phyloP scores from a whole-genome alignment of 64 coral and sea anemone species.

The Dendrophyllia cribrosa region DNA sequence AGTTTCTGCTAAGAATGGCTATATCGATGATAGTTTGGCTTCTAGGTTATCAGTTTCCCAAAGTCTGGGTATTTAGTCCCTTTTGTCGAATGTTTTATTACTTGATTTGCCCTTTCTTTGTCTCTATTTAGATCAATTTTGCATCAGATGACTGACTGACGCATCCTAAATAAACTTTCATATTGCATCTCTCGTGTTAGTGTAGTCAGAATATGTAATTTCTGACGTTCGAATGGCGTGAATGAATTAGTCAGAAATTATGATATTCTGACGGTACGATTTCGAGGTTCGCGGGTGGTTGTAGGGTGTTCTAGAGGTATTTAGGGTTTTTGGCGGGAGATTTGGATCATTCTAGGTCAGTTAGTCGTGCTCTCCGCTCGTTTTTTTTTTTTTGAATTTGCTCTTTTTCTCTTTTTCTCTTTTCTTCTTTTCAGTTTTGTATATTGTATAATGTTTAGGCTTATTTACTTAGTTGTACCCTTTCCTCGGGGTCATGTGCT shows the following conservation, averaged over 20 bases:
- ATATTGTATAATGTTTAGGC: neutral
- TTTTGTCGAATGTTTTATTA: constrained; percentile 2
- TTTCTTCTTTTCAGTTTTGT: neutral
- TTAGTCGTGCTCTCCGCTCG: no score
- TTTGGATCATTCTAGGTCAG: neutral
- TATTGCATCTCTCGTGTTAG: no score
- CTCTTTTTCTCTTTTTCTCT: no score
- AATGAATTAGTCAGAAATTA: no score
- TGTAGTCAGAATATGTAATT: no score
- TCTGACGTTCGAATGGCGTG: no score
- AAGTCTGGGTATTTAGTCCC: constrained; percentile 40
- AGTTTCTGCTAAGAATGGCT: constrained; percentile 31
- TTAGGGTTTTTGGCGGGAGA: neutral
- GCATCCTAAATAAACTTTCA: neutral
- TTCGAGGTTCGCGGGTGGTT: constrained; percentile 1
- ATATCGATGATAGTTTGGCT: constrained; percentile 36
- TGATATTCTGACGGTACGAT: constrained; percentile 1
- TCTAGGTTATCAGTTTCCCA: constrained; percentile 48
- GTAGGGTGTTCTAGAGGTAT: neutral
- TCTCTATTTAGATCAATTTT: neutral
- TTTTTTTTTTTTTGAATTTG: no score
- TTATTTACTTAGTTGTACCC: neutral
- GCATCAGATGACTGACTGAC: constrained; percentile 9
- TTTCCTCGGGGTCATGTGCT: neutral
- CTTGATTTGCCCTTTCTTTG: constrained; percentile 2